Percentiles rank a stretch among this genome's conserved stretches.
These are phyloP conservation scores for Centropus unirufus DNA, from an alignment of 2,113 vertebrate genomes.

Conservation along the genomic window DNA sequence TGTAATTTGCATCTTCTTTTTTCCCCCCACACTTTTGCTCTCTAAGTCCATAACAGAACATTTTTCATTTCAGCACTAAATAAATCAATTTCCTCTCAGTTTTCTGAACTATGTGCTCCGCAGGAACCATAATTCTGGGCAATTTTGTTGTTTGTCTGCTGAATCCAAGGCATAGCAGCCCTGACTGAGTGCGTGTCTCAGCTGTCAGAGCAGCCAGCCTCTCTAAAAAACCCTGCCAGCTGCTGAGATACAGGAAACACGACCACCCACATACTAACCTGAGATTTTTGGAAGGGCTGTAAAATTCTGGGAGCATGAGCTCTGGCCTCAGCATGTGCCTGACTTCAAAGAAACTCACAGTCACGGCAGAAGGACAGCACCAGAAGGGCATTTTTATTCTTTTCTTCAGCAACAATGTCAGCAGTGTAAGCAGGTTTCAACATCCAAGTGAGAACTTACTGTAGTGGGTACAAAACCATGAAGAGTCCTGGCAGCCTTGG, in stretches of 20 bases:
- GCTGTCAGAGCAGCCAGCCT: not conserved
- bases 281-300: not conserved
- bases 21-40: not conserved
- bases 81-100: not conserved
- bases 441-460: not conserved
- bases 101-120: not conserved
- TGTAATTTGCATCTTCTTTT: not conserved
- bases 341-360: not conserved
- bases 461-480: not conserved
- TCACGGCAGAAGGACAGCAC: not conserved
- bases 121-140: not conserved
- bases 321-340: not conserved
- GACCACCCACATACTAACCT: not conserved
- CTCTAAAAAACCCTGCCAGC: not conserved
- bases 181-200: not conserved
- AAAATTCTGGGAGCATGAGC: not conserved
- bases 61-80: not conserved
- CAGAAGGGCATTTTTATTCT: not conserved
- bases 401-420: not conserved
- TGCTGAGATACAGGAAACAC: not conserved
- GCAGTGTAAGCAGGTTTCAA: not conserved
- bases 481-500: not conserved
- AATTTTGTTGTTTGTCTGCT: not conserved
- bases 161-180: not conserved
- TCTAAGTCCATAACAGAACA: not conserved